phyloP scores from a whole-genome alignment of 92 coral and sea anemone species.

The Porites cylindrica region DNA sequence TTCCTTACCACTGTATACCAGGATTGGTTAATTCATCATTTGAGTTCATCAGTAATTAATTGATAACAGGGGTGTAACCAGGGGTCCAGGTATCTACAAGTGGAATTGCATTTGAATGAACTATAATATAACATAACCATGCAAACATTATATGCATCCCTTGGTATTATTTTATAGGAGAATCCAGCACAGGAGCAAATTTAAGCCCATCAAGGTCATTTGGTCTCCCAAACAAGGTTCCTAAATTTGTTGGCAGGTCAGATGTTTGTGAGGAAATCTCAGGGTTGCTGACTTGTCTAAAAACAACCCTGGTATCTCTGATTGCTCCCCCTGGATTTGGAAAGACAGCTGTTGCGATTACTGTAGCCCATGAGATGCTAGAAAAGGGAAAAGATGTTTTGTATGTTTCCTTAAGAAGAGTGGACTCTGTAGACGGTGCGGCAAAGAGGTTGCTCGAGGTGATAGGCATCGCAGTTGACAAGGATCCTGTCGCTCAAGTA shows the following conservation, averaged over 20 bases:
- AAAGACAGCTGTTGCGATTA: constrained; percentile 61
- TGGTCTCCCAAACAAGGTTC: constrained; percentile 38
- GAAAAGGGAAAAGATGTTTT: constrained; percentile 48
- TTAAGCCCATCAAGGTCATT: not conserved
- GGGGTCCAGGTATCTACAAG: too few relatives aligned
- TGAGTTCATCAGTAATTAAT: too few relatives aligned
- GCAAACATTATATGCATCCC: too few relatives aligned
- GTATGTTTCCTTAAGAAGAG: constrained; percentile 42
- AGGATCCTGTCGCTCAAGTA: constrained; percentile 52
- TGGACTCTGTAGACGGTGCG: constrained; percentile 31
- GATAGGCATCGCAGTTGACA: constrained; percentile 16
- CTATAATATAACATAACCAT: too few relatives aligned
- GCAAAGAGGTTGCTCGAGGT: constrained; percentile 54
- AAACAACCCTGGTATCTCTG: constrained; percentile 32
- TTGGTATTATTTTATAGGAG: constrained; percentile 10
- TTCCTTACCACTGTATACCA: too few relatives aligned
- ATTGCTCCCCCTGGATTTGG: constrained; percentile 83
- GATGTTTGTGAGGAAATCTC: constrained; percentile 37
- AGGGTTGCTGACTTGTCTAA: not conserved
- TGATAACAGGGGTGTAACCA: too few relatives aligned
- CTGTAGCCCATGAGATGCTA: constrained; percentile 55
- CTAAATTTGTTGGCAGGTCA: constrained; percentile 73
- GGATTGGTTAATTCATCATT: too few relatives aligned
- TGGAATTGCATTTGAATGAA: too few relatives aligned
- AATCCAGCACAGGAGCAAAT: not conserved